Evolutionary conservation across 2,113 vertebrate genomes (phyloP).

Genomic region (Protobothrops mucrosquamatus): DNA sequence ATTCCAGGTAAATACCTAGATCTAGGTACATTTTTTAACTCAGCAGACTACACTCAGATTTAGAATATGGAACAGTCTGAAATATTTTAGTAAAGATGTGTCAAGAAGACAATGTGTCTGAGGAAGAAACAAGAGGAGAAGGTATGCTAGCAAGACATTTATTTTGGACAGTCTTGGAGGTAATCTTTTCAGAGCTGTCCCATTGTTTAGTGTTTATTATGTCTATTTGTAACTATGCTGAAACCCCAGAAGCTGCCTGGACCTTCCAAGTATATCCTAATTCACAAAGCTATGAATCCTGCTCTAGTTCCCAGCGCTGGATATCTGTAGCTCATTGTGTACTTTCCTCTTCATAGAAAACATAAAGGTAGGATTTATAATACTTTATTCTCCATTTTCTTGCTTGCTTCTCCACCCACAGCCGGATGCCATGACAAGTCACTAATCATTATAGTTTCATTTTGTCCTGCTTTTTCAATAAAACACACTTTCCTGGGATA

Average conservation of each 20-base stretch:
- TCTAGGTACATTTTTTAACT: background rate
- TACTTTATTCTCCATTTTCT: background rate
- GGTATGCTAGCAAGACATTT: background rate
- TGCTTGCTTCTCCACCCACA: background rate
- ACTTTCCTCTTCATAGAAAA: background rate
- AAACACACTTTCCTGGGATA: background rate
- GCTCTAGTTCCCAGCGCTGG: background rate
- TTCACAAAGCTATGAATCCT: background rate
- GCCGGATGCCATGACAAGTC: background rate
- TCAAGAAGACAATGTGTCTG: background rate
- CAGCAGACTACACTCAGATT: background rate
- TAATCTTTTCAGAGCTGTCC: background rate
- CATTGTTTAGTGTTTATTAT: background rate
- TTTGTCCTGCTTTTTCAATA: background rate
- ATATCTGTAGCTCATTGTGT: background rate
- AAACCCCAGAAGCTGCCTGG: background rate
- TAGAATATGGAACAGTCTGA: background rate
- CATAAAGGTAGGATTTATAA: background rate
- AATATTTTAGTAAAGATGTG: background rate
- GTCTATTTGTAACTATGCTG: background rate
- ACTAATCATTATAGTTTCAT: background rate
- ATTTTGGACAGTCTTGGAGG: background rate
- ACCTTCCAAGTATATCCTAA: background rate
- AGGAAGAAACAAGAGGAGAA: background rate
- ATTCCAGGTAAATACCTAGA: background rate